phyloP scores from a whole-genome alignment of 2,888 invertebrate species.

The Cephus nigrinus region DNA sequence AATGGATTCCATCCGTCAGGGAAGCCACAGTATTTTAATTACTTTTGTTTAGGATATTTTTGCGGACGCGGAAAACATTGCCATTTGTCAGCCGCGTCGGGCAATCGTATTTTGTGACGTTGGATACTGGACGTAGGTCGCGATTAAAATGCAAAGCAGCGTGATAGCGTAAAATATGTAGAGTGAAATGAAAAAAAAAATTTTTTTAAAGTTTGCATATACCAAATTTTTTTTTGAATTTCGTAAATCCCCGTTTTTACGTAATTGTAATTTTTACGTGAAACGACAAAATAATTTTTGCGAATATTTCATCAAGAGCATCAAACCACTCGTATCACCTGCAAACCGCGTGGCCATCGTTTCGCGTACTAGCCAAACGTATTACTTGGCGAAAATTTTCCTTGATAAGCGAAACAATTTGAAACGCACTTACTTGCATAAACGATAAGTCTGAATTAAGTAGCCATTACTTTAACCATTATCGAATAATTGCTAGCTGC shows the following conservation, averaged over 20 bases:
- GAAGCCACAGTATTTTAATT: conserved; percentile 15
- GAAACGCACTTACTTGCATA: background rate
- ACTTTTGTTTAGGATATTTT: conserved; percentile 21
- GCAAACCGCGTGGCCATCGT: background rate
- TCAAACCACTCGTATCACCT: background rate
- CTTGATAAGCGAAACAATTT: background rate
- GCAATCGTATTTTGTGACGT: conserved; percentile 10
- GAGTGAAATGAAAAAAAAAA: no score
- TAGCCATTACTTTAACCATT: background rate
- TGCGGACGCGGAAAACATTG: conserved; percentile 11
- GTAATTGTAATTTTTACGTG: background rate
- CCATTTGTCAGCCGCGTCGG: conserved; percentile 14
- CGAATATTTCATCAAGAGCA: background rate
- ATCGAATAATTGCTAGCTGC: background rate
- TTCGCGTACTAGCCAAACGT: background rate
- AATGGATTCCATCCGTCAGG: conserved; percentile 17
- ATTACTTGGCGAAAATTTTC: background rate
- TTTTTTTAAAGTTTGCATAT: background rate
- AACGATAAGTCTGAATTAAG: background rate
- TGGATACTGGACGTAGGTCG: background rate
- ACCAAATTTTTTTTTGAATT: background rate
- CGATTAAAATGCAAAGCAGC: background rate
- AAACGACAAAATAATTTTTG: background rate
- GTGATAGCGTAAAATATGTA: background rate
- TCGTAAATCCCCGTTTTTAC: background rate